phyloP scores from a whole-genome alignment of 2,797 vertebrate genomes.

The Gymnoscopelus braueri region DNA sequence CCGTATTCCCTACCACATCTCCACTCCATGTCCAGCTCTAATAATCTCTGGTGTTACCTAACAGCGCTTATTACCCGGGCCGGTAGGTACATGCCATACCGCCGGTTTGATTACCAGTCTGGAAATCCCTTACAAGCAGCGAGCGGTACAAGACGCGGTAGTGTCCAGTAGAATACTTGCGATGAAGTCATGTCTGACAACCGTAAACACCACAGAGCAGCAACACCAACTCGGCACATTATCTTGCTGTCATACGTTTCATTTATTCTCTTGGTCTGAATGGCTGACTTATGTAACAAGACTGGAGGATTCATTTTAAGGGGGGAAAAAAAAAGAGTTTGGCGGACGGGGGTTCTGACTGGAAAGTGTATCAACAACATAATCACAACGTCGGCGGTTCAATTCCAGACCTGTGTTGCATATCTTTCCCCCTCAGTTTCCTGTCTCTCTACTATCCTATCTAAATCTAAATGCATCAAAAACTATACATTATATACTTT shows the following conservation, averaged over 20 bases:
- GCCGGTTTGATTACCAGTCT: slow-evolving; percentile 2
- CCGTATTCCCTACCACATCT: not conserved
- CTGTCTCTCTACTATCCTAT: too few species aligned
- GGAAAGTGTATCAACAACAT: too few species aligned
- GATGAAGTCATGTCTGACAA: not conserved
- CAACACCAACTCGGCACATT: not conserved
- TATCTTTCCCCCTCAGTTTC: too few species aligned
- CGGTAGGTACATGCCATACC: too few species aligned
- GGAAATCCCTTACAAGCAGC: slow-evolving; percentile 13
- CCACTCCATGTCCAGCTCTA: not conserved
- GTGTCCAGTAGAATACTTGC: not conserved
- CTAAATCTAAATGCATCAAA: too few species aligned
- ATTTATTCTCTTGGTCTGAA: not conserved
- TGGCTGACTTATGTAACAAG: not conserved
- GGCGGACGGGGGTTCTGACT: too few species aligned
- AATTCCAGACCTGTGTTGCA: too few species aligned
- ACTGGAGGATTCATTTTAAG: too few species aligned
- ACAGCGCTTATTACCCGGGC: not conserved
- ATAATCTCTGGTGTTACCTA: not conserved
- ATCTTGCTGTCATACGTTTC: not conserved
- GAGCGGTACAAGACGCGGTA: not conserved
- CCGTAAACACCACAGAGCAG: not conserved
- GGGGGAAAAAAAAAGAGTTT: too few species aligned
- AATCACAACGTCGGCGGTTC: too few species aligned
- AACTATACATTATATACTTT: too few species aligned